These are phyloP conservation scores for Ricordea florida DNA, from an alignment of 92 coral and sea anemone genomes.

Conservation along the genomic window DNA sequence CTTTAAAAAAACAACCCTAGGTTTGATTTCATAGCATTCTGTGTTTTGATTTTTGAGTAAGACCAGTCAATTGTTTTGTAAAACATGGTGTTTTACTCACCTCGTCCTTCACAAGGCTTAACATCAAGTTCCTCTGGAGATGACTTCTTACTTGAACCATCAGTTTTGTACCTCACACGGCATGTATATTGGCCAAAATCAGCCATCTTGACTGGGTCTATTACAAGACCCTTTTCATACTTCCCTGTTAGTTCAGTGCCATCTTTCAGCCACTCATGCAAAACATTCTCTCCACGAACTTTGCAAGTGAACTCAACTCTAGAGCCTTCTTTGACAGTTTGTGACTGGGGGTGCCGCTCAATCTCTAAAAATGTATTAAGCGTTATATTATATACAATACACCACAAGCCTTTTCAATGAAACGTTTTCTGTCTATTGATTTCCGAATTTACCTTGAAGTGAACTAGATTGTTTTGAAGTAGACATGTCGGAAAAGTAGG, in stretches of 20 bases:
- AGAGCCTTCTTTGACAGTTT: slow-evolving; percentile 1
- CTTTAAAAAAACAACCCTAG: too few relatives aligned
- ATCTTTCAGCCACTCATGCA: slow-evolving; percentile 2
- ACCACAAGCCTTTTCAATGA: too few relatives aligned
- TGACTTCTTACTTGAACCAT: background rate
- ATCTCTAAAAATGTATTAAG: too few relatives aligned
- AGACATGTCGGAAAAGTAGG: too few relatives aligned
- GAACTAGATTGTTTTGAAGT: too few relatives aligned
- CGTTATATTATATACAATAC: too few relatives aligned
- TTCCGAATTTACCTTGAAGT: too few relatives aligned
- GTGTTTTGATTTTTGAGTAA: too few relatives aligned
- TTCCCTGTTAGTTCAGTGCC: background rate
- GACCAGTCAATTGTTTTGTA: too few relatives aligned
- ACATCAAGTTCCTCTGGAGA: background rate
- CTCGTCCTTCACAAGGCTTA: background rate
- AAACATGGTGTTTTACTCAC: too few relatives aligned
- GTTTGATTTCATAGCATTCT: too few relatives aligned
- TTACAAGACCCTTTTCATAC: background rate
- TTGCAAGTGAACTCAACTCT: background rate
- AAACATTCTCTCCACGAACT: background rate
- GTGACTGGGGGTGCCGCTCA: background rate
- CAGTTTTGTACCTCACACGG: background rate
- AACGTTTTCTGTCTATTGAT: too few relatives aligned
- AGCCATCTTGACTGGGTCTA: background rate
- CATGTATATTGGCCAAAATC: slow-evolving; percentile 16